These are phyloP conservation scores for Tenodera sinensis DNA, from an alignment of 2,888 invertebrate genomes.

Conservation along the genomic window DNA sequence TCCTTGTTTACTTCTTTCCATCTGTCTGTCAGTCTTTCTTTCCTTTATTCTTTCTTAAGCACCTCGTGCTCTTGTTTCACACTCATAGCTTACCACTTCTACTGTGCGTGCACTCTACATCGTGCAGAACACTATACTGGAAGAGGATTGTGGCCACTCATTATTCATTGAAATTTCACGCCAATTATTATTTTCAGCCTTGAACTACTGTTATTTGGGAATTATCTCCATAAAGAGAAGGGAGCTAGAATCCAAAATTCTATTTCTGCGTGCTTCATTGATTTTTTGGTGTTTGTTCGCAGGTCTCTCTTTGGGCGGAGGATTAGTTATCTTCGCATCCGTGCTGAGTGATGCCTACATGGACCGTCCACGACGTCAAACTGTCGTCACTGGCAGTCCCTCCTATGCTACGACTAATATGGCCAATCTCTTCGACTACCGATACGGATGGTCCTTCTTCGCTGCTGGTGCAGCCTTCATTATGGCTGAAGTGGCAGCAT, in stretches of 20 bases:
- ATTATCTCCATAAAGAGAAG: too few species aligned
- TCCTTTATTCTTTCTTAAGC: too few species aligned
- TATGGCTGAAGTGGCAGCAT: conserved; percentile 56
- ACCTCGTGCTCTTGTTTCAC: too few species aligned
- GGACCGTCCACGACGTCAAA: conserved; percentile 41
- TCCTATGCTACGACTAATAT: neutral
- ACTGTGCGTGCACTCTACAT: too few species aligned
- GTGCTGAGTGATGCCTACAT: conserved; percentile 57
- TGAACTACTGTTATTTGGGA: too few species aligned
- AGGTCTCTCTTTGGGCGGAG: conserved; percentile 59
- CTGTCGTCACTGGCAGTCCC: neutral
- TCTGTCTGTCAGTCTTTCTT: too few species aligned
- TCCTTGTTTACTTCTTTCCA: too few species aligned
- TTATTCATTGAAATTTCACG: too few species aligned
- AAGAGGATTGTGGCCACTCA: too few species aligned
- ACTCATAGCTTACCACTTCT: too few species aligned
- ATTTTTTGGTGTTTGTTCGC: conserved; percentile 38
- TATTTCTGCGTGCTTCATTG: neutral
- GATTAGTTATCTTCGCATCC: conserved; percentile 57
- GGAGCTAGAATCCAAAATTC: neutral
- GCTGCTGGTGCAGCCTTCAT: conserved; percentile 57
- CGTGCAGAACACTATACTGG: too few species aligned
- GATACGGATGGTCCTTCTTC: conserved; percentile 62
- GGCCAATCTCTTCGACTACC: conserved; percentile 42
- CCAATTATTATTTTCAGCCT: too few species aligned